Base-by-base conservation (phyloP, 2,113 vertebrate species). In the Larimichthys polyactis region DNA sequence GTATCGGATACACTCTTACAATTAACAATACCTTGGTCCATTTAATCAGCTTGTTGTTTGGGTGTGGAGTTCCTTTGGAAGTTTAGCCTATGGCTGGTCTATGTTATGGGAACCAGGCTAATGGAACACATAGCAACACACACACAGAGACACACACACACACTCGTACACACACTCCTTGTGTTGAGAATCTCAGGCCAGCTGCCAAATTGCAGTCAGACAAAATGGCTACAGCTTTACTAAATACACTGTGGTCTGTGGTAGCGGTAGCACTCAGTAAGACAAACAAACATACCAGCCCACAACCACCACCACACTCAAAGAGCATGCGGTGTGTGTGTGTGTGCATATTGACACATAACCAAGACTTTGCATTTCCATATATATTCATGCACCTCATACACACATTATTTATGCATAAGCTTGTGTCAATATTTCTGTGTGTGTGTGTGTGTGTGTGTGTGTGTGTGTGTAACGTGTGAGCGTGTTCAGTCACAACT, bases 271-370 rank as follows among this genome's bases (percentile, higher is more conserved):
- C 83, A 88, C 85, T 90, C 82, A 84, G 83, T 70, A 82, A 91
- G 83, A 91, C 82, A 92, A 92, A 92, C 91, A 93, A 87, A 91
- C 86, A 91, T 59, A 79, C 15, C 22, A 54, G 58, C 73, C 89
- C 78, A 71, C 78, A 93, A 81, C 81, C 71, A 75, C 57, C 36
- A 62, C 81, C 79, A 65, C 17, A 11, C 63, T 32, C 60, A 71
- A 36, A 82, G n/a, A 32, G 57, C 46, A 60, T 69, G 54, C 32
- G 22, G 14, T 73, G 71, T 75, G 67, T 52, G 71, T 86, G 71
- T 82, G 52, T 86, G 43, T 43, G 52, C 1, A 7, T 49, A 58
- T 62, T 74, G 78, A 81, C 58, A 82, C 54, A 44, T 48, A 74
- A 75, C 65, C 43, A 63, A 27, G 60, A 69, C 52, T 60, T 71